These are phyloP conservation scores for Agapetus fuscipes DNA, from an alignment of 2,888 invertebrate species.

Conservation along the genomic window DNA sequence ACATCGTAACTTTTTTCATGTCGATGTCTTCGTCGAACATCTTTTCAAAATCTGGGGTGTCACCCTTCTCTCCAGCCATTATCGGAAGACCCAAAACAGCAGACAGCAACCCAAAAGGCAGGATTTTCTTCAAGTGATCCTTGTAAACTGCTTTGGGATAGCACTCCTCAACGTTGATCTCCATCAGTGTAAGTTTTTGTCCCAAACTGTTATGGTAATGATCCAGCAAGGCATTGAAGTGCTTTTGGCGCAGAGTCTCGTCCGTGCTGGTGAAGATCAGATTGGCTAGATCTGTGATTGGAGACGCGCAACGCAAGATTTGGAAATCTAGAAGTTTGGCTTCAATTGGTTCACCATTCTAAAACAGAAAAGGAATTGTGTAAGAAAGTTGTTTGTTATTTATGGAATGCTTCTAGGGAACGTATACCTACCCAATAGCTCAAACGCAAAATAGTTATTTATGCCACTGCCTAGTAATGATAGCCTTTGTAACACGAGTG, in stretches of 20 bases:
- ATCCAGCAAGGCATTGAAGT: conserved; percentile 9
- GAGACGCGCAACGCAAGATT: conserved; percentile 12
- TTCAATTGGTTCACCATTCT: conserved; percentile 10
- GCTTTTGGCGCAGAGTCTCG: conserved; percentile 4
- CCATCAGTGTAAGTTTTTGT: conserved; percentile 5
- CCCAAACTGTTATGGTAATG: conserved; percentile 10
- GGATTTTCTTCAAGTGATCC: conserved; percentile 10
- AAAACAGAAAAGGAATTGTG: conserved; percentile 4
- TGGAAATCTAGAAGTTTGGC: conserved; percentile 17
- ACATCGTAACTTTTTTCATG: too few species aligned
- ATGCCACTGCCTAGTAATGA: too few species aligned
- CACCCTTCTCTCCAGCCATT: conserved; percentile 13
- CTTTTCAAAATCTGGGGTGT: conserved; percentile 12
- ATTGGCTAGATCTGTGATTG: conserved; percentile 16
- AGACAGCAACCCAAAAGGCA: conserved; percentile 14
- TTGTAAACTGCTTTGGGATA: conserved; percentile 11
- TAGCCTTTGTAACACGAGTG: too few species aligned
- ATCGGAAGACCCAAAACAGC: conserved; percentile 9
- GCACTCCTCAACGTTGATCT: conserved; percentile 7
- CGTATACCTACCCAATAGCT: too few species aligned
- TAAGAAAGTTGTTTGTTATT: too few species aligned
- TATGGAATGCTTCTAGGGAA: too few species aligned
- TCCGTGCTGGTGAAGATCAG: conserved; percentile 15
- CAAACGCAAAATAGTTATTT: too few species aligned
- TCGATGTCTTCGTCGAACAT: too few species aligned